Conservation (phyloP, 2,113 vertebrate species). For the Prionailurus viverrinus region DNA sequence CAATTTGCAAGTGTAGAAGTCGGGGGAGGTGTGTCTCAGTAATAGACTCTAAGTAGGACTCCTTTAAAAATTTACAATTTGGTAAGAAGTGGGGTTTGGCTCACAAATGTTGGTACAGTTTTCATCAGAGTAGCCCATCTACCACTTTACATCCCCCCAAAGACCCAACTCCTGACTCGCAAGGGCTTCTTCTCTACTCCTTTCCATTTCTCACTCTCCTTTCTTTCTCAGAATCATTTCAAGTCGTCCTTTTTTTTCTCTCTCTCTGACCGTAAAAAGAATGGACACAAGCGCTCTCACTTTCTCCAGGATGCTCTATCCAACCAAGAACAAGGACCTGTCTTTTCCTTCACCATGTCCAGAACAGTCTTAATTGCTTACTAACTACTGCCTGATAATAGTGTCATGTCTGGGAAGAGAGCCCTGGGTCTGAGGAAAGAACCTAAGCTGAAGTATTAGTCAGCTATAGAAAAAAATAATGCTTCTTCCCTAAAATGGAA, state of each 20-base stretch:
- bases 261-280: neutral
- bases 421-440: neutral
- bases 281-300: neutral
- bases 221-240: neutral
- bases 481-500: constrained; percentile 17
- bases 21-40: neutral
- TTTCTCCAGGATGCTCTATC: neutral
- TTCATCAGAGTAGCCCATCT: neutral
- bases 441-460: neutral
- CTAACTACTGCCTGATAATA: neutral
- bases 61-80: constrained; percentile 66
- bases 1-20: constrained; percentile 43
- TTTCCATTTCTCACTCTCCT: neutral
- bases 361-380: neutral
- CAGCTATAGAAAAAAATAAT: neutral
- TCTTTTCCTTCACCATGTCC: neutral
- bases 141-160: neutral
- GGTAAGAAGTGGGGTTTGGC: neutral
- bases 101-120: neutral
- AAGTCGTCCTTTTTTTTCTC: neutral
- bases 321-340: neutral
- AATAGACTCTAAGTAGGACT: constrained; percentile 48
- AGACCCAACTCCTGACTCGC: neutral
- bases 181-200: neutral
- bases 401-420: neutral